These are phyloP conservation scores for Hybos culiciformis DNA, from an alignment of 2,888 invertebrate genomes.

Conservation along the genomic window DNA sequence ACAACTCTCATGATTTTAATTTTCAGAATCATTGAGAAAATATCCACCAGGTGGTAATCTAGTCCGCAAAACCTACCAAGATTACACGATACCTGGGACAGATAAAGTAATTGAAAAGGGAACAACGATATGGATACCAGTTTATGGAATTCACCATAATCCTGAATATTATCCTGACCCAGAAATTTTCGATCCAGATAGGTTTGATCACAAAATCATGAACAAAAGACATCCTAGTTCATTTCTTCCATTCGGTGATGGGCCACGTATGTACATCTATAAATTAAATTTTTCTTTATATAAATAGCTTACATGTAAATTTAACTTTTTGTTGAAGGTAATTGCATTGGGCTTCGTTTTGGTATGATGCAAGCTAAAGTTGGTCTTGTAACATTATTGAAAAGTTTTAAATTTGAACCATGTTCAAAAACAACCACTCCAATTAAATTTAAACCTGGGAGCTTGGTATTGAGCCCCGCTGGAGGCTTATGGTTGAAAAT, in stretches of 20 bases:
- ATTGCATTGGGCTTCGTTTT: constrained; percentile 27
- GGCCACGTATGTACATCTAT: too few relatives aligned
- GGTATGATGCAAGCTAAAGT: constrained; percentile 25
- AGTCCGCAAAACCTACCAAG: constrained; percentile 23
- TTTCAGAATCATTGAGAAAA: constrained; percentile 38
- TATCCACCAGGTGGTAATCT: constrained; percentile 37
- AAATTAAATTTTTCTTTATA: too few relatives aligned
- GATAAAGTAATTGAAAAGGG: constrained; percentile 27
- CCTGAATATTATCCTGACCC: constrained; percentile 35
- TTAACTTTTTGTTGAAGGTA: too few relatives aligned
- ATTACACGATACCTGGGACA: constrained; percentile 19
- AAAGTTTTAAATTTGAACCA: background rate
- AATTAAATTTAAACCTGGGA: constrained; percentile 4
- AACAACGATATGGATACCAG: constrained; percentile 26
- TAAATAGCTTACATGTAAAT: too few relatives aligned
- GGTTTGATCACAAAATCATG: constrained; percentile 28
- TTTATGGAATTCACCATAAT: constrained; percentile 34
- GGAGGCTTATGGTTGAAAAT: constrained; percentile 10
- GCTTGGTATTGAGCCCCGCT: constrained; percentile 4
- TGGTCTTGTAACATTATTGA: constrained; percentile 22
- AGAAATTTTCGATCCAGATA: constrained; percentile 33
- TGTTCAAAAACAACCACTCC: background rate
- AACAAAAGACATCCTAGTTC: constrained; percentile 21
- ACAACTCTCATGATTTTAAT: too few relatives aligned
- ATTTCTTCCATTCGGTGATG: constrained; percentile 33